These are phyloP conservation scores for Ptychochromis oligacanthus DNA, from an alignment of 2,113 vertebrate species.

Conservation along the genomic window DNA sequence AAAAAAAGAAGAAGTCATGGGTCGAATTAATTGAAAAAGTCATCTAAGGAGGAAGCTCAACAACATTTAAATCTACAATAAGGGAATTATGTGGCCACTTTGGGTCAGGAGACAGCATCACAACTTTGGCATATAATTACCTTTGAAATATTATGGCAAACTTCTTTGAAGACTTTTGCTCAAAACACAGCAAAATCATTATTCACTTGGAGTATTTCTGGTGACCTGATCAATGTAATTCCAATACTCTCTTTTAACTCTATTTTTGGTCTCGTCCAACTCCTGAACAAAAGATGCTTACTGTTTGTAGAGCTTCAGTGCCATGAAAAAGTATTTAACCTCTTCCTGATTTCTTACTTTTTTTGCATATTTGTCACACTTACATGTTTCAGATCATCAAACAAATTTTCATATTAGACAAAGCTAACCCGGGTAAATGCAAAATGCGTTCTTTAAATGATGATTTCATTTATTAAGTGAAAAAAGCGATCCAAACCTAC, in stretches of 20 bases:
- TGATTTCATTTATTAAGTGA: no score
- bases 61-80: background rate
- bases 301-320: background rate
- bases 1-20: background rate
- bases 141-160: background rate
- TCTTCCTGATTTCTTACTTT: no score
- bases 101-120: background rate
- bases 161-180: background rate
- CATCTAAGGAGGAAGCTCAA: background rate
- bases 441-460: no score
- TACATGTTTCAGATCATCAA: no score
- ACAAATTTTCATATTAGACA: no score
- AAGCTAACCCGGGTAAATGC: no score
- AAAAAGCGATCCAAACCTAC: no score
- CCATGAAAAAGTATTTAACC: no score
- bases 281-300: background rate
- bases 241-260: background rate
- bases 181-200: background rate
- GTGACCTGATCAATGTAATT: background rate
- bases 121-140: background rate
- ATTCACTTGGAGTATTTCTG: background rate
- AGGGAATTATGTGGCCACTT: background rate
- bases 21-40: constrained; percentile 29
- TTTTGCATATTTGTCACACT: no score
- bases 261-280: background rate